These are phyloP conservation scores for Lasioglossum malachurum DNA, from an alignment of 2,888 invertebrate species.

Conservation along the genomic window DNA sequence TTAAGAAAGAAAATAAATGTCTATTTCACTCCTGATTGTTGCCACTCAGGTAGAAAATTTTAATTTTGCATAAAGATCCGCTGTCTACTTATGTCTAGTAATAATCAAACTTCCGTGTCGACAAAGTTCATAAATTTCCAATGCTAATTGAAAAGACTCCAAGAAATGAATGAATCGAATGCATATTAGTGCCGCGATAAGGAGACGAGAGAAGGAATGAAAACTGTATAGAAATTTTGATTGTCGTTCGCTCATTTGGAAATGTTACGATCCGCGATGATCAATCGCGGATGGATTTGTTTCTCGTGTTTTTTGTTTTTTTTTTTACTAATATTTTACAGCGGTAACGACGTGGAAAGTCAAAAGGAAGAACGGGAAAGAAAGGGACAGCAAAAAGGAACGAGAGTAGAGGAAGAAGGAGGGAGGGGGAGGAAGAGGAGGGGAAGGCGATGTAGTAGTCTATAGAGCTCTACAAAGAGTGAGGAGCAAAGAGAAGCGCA, in stretches of 20 bases:
- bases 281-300: not conserved
- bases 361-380: constrained; percentile 25
- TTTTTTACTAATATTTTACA: not conserved
- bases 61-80: too few relatives aligned
- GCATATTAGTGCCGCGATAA: not conserved
- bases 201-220: not conserved
- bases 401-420: constrained; percentile 38
- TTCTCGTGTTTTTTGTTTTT: not conserved
- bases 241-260: not conserved
- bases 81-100: not conserved
- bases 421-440: not conserved
- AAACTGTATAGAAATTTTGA: not conserved
- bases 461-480: constrained; percentile 45
- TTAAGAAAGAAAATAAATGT: too few relatives aligned
- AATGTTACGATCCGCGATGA: not conserved
- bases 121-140: not conserved
- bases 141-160: not conserved
- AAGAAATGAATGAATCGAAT: not conserved
- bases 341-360: constrained; percentile 10
- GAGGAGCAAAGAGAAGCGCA: constrained; percentile 50
- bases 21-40: too few relatives aligned
- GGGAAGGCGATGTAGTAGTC: constrained; percentile 46
- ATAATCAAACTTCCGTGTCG: not conserved
- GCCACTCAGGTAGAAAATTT: too few relatives aligned
- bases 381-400: constrained; percentile 29